Conservation (phyloP, 2,113 vertebrate species). For the Coturnix japonica region DNA sequence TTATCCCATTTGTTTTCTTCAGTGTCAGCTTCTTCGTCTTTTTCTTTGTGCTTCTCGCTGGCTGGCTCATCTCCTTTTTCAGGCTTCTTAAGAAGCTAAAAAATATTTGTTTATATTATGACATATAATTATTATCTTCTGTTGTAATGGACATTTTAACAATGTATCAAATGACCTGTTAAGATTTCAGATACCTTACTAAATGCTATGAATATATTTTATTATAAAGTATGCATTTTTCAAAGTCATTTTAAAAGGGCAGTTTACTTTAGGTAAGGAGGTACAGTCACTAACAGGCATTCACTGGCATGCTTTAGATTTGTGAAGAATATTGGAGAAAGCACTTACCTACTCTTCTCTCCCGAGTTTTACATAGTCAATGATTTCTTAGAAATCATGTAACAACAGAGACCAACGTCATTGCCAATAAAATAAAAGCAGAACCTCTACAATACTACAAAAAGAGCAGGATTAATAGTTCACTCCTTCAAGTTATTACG, state of each 20-base stretch:
- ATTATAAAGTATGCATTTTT: background rate
- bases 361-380: background rate
- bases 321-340: background rate
- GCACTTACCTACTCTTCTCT: constrained; percentile 18
- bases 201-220: background rate
- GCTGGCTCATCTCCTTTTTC: constrained; percentile 89
- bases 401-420: background rate
- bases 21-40: constrained; percentile 81
- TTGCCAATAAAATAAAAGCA: constrained; percentile 7
- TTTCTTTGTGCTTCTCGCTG: constrained; percentile 87
- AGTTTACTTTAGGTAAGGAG: background rate
- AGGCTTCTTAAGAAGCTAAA: constrained; percentile 94
- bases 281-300: background rate
- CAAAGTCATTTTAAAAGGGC: background rate
- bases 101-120: constrained; percentile 43
- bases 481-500: background rate
- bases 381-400: background rate
- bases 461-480: background rate
- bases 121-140: background rate
- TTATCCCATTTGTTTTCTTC: constrained; percentile 88
- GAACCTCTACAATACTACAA: background rate
- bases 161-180: background rate
- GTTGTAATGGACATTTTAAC: background rate
- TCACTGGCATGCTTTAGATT: background rate
- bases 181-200: background rate